Evolutionary conservation across 2,797 vertebrate species (phyloP).

Genomic region (Tamandua tetradactyla): DNA sequence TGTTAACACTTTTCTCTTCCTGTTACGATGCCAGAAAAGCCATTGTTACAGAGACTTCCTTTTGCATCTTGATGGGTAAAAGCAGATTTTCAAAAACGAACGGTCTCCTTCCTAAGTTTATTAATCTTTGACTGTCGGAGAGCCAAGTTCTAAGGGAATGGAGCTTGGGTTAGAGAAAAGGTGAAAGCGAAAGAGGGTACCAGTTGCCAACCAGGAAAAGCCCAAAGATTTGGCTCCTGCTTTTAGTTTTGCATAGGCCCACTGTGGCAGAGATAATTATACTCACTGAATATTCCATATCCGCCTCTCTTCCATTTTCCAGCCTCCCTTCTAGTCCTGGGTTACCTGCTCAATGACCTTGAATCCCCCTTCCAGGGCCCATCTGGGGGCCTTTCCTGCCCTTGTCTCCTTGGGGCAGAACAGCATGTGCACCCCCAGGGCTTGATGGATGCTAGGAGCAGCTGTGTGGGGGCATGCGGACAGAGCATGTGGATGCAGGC

Average conservation of each 20-base stretch:
- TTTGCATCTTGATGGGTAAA: conserved; percentile 32
- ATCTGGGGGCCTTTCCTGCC: background rate
- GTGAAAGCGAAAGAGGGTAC: background rate
- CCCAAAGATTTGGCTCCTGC: background rate
- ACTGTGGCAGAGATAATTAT: background rate
- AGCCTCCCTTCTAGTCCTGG: background rate
- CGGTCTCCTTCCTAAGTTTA: background rate
- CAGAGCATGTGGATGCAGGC: background rate
- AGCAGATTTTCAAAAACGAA: background rate
- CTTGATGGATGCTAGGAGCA: background rate
- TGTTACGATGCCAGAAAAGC: background rate
- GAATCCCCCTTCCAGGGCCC: background rate
- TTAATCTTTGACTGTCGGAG: background rate
- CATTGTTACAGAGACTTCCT: conserved; percentile 15
- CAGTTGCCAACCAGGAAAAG: background rate
- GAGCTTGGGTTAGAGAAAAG: background rate
- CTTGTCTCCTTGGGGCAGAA: background rate
- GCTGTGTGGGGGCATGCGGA: background rate
- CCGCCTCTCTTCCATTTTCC: background rate
- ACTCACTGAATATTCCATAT: background rate
- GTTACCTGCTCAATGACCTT: background rate
- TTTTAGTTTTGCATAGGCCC: background rate
- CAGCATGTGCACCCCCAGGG: too few relatives aligned
- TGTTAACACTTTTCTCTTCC: background rate
- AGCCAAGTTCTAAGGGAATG: background rate